phyloP scores from a whole-genome alignment of 2,888 invertebrate genomes.

The Pristionchus japonicus region DNA sequence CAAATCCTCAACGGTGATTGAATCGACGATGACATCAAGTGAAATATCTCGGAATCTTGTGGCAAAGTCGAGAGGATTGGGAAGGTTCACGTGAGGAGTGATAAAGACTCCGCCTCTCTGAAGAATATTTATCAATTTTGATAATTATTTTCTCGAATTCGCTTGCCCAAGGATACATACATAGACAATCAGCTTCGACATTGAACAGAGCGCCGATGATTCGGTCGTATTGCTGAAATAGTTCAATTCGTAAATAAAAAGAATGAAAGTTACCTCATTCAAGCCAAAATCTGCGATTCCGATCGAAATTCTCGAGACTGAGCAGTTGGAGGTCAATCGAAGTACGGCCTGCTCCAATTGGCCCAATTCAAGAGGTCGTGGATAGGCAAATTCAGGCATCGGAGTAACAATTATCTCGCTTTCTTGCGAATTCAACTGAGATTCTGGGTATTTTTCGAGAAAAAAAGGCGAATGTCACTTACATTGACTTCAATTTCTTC shows the following conservation, averaged over 20 bases:
- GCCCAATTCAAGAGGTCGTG: background rate
- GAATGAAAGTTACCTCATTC: background rate
- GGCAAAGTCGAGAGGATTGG: background rate
- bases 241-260: too few species aligned
- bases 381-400: background rate
- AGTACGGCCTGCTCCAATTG: background rate
- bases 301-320: background rate
- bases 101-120: background rate
- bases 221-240: background rate
- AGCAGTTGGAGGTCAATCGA: background rate
- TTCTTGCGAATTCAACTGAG: background rate
- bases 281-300: background rate
- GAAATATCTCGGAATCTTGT: background rate
- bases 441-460: too few species aligned
- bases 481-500: background rate
- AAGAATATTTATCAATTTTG: background rate
- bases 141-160: background rate
- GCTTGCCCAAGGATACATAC: background rate
- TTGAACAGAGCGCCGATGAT: background rate
- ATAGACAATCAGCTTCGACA: background rate
- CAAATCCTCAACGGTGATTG: background rate
- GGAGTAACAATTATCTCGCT: background rate
- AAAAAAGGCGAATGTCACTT: too few species aligned
- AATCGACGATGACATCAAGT: background rate
- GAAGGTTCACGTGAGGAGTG: background rate